Conservation (phyloP, 1,140 invertebrate species). For the Bombus difficillimus region DNA sequence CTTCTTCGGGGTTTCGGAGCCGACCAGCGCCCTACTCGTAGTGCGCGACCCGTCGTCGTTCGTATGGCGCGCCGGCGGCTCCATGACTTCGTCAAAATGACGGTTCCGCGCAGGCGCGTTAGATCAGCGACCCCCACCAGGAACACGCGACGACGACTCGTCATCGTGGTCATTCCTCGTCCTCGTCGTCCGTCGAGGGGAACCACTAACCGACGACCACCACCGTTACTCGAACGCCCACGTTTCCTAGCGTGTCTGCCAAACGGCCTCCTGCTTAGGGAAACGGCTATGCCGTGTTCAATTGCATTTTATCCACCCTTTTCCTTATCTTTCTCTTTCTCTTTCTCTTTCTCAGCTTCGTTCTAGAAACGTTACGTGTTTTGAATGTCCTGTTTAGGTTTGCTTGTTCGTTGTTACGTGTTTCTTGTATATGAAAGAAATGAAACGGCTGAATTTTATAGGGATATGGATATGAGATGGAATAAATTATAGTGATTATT, state of each 20-base stretch:
- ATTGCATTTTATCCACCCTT: neutral
- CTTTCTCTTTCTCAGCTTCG: neutral
- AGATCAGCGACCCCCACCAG: conserved; percentile 67
- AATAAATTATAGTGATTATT: neutral
- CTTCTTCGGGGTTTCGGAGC: conserved; percentile 78
- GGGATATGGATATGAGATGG: neutral
- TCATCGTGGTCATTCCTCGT: conserved; percentile 51
- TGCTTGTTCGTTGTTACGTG: neutral
- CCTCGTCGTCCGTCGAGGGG: conserved; percentile 43
- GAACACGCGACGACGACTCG: conserved; percentile 46
- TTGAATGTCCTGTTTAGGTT: neutral
- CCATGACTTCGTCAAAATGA: conserved; percentile 78
- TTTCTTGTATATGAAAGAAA: neutral
- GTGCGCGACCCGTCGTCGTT: conserved; percentile 82
- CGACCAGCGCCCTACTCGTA: conserved; percentile 83
- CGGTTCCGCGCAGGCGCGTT: conserved; percentile 70
- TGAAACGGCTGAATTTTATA: neutral
- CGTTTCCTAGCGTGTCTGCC: conserved; percentile 55
- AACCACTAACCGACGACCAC: conserved; percentile 56
- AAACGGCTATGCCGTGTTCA: neutral
- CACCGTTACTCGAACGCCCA: conserved; percentile 49
- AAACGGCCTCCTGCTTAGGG: conserved; percentile 32
- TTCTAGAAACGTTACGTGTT: neutral
- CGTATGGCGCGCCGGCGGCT: conserved; percentile 80
- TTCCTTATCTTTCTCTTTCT: neutral